Conservation (phyloP, 2,888 invertebrate genomes). For the Cinara cedri region DNA sequence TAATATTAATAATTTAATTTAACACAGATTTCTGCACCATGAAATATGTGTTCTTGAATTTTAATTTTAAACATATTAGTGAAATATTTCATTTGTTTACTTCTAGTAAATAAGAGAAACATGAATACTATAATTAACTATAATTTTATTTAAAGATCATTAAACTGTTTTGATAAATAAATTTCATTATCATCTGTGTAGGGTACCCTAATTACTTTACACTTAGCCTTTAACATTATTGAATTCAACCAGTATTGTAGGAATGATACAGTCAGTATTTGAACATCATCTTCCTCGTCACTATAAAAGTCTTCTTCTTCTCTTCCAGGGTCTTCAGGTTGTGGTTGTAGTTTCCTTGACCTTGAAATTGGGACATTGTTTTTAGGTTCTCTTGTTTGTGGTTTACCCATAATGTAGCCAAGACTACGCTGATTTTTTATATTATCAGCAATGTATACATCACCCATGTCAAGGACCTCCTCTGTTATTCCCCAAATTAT, state of each 20-base stretch:
- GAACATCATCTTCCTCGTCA: slow-evolving; percentile 67
- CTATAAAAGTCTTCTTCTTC: slow-evolving; percentile 65
- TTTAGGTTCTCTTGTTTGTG: too few species aligned
- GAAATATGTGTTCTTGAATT: too few species aligned
- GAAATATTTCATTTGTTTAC: not conserved
- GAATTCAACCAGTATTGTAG: slow-evolving; percentile 75
- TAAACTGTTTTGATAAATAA: slow-evolving; percentile 70
- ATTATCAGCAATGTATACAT: too few species aligned
- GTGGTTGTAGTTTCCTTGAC: too few species aligned
- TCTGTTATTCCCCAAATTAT: slow-evolving; percentile 85
- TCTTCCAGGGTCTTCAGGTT: too few species aligned
- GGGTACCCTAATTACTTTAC: too few species aligned
- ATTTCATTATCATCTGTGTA: slow-evolving; percentile 84
- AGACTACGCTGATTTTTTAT: too few species aligned
- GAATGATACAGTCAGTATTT: slow-evolving; percentile 77
- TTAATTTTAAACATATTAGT: slow-evolving; percentile 7
- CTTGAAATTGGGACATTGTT: too few species aligned
- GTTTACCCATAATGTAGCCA: too few species aligned
- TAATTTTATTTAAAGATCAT: slow-evolving; percentile 35
- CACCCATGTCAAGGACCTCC: slow-evolving; percentile 76
- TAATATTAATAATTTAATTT: slow-evolving; percentile 4
- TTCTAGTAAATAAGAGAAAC: not conserved
- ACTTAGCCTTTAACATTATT: slow-evolving; percentile 77
- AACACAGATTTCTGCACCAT: not conserved
- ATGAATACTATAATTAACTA: not conserved